Percentiles rank a stretch among this genome's conserved stretches.
phyloP scores from a whole-genome alignment of 1,140 invertebrate species.

The Drosophila arizonae region DNA sequence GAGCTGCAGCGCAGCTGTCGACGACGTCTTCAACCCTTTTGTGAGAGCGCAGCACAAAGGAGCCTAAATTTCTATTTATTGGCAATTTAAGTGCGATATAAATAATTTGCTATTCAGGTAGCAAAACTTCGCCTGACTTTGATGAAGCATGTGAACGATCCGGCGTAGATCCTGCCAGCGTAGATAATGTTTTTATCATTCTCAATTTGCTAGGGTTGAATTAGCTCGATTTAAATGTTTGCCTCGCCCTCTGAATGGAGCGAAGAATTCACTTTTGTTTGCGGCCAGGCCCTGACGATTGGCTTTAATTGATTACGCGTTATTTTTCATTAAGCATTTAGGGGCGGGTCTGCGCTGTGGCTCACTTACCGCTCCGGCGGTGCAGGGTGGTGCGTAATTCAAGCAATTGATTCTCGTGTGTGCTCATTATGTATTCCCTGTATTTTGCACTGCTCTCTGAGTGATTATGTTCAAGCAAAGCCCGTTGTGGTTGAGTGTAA shows the following conservation, averaged over 20 bases:
- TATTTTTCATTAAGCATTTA: constrained; percentile 59
- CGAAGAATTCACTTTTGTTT: constrained; percentile 40
- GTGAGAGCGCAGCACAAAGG: neutral
- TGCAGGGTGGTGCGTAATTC: neutral
- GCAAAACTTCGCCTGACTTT: constrained; percentile 52
- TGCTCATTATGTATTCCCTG: neutral
- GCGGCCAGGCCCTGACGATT: constrained; percentile 28
- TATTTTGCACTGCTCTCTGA: neutral
- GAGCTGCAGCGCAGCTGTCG: constrained; percentile 68
- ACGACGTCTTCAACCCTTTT: constrained; percentile 63
- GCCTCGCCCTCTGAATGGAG: constrained; percentile 14
- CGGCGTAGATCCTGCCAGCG: constrained; percentile 9
- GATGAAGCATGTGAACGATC: constrained; percentile 60
- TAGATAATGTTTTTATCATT: constrained; percentile 58
- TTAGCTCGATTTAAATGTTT: constrained; percentile 63
- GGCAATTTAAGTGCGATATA: constrained; percentile 79
- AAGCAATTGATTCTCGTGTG: neutral
- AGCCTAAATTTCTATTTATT: constrained; percentile 69
- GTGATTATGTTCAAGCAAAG: constrained; percentile 33
- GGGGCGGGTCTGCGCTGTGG: constrained; percentile 46
- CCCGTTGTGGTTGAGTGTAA: constrained; percentile 47
- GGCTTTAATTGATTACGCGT: constrained; percentile 74
- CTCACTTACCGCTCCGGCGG: constrained; percentile 8
- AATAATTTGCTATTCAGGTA: constrained; percentile 78
- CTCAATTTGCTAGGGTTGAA: constrained; percentile 75